Percentiles rank a stretch among this genome's conserved stretches.
These are phyloP conservation scores for Strigops habroptila DNA, from an alignment of 2,113 vertebrate species.

Conservation along the genomic window DNA sequence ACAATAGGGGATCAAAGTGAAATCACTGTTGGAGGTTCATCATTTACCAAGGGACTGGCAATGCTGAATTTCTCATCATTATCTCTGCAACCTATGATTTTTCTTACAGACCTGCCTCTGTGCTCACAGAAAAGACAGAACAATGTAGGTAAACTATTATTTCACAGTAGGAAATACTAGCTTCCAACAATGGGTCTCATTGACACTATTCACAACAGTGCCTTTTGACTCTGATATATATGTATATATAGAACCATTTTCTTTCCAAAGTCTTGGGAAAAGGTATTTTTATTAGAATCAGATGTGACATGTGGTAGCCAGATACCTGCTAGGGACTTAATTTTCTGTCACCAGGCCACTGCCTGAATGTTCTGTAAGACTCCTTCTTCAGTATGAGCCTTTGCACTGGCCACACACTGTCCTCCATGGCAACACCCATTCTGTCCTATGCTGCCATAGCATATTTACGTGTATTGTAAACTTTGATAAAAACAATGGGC, in stretches of 20 bases:
- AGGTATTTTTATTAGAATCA: not conserved
- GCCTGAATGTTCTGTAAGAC: not conserved
- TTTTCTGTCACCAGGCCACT: not conserved
- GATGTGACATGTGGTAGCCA: not conserved
- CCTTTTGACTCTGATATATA: not conserved
- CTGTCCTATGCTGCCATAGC: not conserved
- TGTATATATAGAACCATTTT: not conserved
- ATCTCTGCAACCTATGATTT: not conserved
- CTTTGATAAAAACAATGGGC: not conserved
- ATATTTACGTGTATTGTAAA: not conserved
- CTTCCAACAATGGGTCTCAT: not conserved
- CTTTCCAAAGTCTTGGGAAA: not conserved
- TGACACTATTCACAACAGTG: not conserved
- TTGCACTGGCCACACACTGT: not conserved
- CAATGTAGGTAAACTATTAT: not conserved
- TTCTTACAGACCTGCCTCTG: accelerated
- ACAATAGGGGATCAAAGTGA: not conserved
- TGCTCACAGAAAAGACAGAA: not conserved
- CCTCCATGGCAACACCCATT: not conserved
- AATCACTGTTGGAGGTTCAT: not conserved
- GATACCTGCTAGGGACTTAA: not conserved
- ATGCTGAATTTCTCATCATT: not conserved
- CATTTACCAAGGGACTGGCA: not conserved
- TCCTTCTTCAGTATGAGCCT: not conserved
- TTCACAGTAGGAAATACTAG: not conserved